Conservation (phyloP, 2,797 vertebrate genomes). For the Enoplosus armatus region DNA sequence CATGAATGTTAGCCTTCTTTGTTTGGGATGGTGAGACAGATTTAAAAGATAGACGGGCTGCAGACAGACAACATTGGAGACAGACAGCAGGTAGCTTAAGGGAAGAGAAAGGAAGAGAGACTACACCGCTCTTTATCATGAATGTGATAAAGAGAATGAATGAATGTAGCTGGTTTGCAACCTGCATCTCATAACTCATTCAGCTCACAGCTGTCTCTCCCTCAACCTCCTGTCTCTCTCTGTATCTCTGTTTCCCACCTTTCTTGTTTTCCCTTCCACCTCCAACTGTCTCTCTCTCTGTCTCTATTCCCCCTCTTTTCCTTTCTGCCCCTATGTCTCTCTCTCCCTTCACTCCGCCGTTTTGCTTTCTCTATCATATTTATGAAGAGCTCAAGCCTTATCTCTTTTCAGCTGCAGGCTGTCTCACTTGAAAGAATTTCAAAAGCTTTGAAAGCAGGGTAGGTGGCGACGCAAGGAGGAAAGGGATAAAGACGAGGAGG, state of each 20-base stretch:
- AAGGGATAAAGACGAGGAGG: slow-evolving; percentile 61
- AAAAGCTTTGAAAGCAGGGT: slow-evolving; percentile 79
- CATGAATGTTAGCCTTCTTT: slow-evolving; percentile 42
- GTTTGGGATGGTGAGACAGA: slow-evolving; percentile 50
- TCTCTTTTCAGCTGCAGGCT: slow-evolving; percentile 82
- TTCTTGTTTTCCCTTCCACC: slow-evolving; percentile 37
- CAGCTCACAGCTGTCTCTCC: slow-evolving; percentile 70
- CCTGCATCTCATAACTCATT: slow-evolving; percentile 78
- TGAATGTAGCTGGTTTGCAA: slow-evolving; percentile 65
- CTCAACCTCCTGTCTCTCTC: slow-evolving; percentile 47
- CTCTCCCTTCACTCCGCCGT: slow-evolving; percentile 49
- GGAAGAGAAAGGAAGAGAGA: slow-evolving; percentile 37
- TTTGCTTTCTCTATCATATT: slow-evolving; percentile 80
- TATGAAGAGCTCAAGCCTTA: slow-evolving; percentile 83
- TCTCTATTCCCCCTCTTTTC: slow-evolving; percentile 1
- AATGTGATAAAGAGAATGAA: slow-evolving; percentile 70
- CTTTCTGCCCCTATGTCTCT: slow-evolving; percentile 9
- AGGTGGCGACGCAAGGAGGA: slow-evolving; percentile 72
- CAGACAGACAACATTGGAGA: slow-evolving; percentile 51
- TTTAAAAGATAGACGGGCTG: slow-evolving; percentile 58
- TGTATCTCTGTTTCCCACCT: slow-evolving; percentile 55
- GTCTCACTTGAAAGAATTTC: slow-evolving; percentile 83
- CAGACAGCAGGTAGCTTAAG: slow-evolving; percentile 60
- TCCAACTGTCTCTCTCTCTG: slow-evolving; percentile 37
- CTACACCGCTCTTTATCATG: slow-evolving; percentile 66